phyloP scores from a whole-genome alignment of 2,888 invertebrate species.

The Plemyria rubiginata region DNA sequence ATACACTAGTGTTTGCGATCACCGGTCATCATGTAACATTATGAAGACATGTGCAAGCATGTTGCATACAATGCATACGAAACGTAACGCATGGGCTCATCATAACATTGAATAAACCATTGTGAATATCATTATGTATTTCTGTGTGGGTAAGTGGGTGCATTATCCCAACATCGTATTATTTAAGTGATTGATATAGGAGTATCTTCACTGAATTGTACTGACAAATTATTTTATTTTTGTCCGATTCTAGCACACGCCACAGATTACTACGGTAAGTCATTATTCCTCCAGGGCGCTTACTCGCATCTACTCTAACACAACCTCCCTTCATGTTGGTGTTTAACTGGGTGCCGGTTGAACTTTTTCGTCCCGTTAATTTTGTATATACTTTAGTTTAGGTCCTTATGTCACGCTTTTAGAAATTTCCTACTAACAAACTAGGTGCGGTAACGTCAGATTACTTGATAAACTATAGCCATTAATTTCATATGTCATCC shows the following conservation, averaged over 20 bases:
- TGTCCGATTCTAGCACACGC: slow-evolving; percentile 92
- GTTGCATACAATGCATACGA: slow-evolving; percentile 50
- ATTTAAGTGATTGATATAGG: slow-evolving; percentile 20
- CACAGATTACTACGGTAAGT: slow-evolving; percentile 99
- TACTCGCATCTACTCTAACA: slow-evolving; percentile 63
- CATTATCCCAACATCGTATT: slow-evolving; percentile 12
- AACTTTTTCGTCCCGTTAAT: slow-evolving; percentile 63
- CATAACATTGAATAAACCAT: slow-evolving; percentile 33
- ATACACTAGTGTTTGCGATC: slow-evolving; percentile 44
- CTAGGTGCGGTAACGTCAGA: slow-evolving; percentile 66
- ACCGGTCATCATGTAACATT: slow-evolving; percentile 32
- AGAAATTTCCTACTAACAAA: slow-evolving; percentile 79
- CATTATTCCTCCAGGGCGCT: slow-evolving; percentile 88
- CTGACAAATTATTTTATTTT: slow-evolving; percentile 76
- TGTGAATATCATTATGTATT: slow-evolving; percentile 41
- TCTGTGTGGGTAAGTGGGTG: slow-evolving; percentile 29
- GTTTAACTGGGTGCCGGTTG: slow-evolving; percentile 78
- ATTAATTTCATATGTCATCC: slow-evolving; percentile 38
- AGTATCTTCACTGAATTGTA: slow-evolving; percentile 47
- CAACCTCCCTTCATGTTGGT: slow-evolving; percentile 57
- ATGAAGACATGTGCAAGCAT: slow-evolving; percentile 44
- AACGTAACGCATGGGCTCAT: slow-evolving; percentile 62
- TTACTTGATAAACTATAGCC: slow-evolving; percentile 67
- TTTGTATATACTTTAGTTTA: slow-evolving; percentile 71
- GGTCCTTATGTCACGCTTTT: slow-evolving; percentile 78